A percentile compares a stretch with the other conserved stretches of the same genome.
These are phyloP conservation scores for Corynorhinus townsendii DNA, from an alignment of 2,113 vertebrate species.

Conservation along the genomic window DNA sequence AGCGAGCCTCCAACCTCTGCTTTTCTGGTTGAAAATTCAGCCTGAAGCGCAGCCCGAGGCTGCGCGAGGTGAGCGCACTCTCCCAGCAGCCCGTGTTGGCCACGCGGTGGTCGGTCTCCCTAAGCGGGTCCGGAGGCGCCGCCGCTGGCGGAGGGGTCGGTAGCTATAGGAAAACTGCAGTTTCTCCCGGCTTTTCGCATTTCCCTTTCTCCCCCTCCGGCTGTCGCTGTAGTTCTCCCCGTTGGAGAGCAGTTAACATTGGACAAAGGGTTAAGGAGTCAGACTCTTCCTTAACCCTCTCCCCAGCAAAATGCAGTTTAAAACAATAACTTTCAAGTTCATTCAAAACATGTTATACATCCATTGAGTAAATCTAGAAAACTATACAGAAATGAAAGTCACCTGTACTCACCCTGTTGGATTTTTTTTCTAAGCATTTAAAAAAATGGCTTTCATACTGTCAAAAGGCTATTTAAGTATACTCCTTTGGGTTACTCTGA, in stretches of 20 bases:
- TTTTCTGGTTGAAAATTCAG: neutral
- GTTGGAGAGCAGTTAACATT: too few relatives aligned
- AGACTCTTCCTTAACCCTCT: neutral
- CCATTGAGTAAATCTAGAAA: neutral
- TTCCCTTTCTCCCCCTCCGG: neutral
- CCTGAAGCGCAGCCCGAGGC: rapidly evolving
- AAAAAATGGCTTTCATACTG: neutral
- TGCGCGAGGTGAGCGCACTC: neutral
- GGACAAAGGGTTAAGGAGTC: neutral
- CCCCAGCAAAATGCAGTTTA: neutral
- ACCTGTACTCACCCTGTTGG: neutral
- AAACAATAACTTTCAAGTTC: neutral
- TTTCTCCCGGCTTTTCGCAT: neutral
- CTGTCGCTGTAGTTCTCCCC: too few relatives aligned
- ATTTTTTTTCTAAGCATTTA: neutral
- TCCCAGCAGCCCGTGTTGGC: neutral
- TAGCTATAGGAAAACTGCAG: constrained; percentile 23
- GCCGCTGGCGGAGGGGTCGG: neutral
- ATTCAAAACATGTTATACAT: neutral
- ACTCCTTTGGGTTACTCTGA: neutral
- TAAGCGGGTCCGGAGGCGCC: constrained; percentile 39
- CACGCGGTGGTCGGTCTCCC: neutral
- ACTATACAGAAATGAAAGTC: neutral
- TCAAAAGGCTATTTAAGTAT: neutral
- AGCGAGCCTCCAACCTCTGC: too few relatives aligned